Evolutionary conservation across 2,797 vertebrate genomes (phyloP), one percentile per base, ranked within the genome.

Genomic region (Menidia menidia): DNA sequence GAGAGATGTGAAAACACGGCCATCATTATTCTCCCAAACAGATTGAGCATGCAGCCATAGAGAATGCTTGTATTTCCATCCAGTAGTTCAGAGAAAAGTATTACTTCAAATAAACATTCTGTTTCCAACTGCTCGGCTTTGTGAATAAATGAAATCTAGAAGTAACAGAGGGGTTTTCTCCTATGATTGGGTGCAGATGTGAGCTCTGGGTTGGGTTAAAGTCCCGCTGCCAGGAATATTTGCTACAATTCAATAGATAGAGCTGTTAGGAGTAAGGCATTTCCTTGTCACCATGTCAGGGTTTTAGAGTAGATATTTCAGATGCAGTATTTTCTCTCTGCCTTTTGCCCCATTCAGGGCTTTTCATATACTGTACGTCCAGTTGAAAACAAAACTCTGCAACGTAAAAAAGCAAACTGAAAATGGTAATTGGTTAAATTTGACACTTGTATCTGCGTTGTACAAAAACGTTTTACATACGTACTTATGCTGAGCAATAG

Each of bases 41-140:
- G 60, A 82, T 82, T 73, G 41, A 73, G 53, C 77, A 75, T 64
- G 78, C 76, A 59, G 82, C 75, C 81, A 77, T 83, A 81, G 86
- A 25, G 91, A 90, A 87, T 19, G 67, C 78, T 70, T 70, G 61
- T 77, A 77, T 68, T 67, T 81, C 80, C 78, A 88, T 86, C 78
- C 92, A 91, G 94, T 93, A 95, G 94, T 94, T 89, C 76, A 85
- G 82, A 85, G 82, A 77, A 84, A 90, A 90, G 90, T 84, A 92
- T 92, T 91, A 92, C 88, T 94, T 92, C 92, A 94, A 94, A 94
- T 94, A 94, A 94, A 94, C 93, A 93, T 79, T 76, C 58, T 77
- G 86, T 88, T 92, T 92, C 90, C 85, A 87, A 41, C 74, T 58
- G 88, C 87, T 10, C 84, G 73, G 73, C 63, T 91, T 85, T 92